phyloP scores from a whole-genome alignment of 2,888 invertebrate species.

The Griposia aprilina region DNA sequence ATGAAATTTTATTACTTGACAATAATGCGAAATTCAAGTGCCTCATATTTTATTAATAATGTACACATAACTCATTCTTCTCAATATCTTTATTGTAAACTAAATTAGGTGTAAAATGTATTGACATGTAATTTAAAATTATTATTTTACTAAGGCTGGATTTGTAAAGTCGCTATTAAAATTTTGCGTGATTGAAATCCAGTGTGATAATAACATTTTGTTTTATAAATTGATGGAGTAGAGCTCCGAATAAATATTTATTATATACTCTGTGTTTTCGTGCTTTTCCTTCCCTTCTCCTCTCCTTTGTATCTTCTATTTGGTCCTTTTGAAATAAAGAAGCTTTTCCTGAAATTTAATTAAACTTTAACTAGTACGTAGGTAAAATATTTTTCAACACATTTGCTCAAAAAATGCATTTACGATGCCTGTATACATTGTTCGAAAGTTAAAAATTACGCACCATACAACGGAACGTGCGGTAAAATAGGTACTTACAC shows the following conservation, averaged over 20 bases:
- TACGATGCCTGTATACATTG: no score
- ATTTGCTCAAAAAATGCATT: no score
- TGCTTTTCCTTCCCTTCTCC: background rate
- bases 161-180: slow-evolving; percentile 58
- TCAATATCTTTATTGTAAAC: slow-evolving; percentile 56
- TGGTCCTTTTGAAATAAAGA: background rate
- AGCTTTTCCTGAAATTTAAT: background rate
- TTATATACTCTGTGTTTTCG: slow-evolving; percentile 57
- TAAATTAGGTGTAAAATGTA: slow-evolving; percentile 71
- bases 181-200: slow-evolving; percentile 56
- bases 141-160: slow-evolving; percentile 56
- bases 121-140: slow-evolving; percentile 64
- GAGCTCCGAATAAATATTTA: slow-evolving; percentile 83
- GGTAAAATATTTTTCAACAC: no score
- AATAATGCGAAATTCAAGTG: slow-evolving; percentile 56
- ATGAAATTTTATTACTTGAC: slow-evolving; percentile 34
- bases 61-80: slow-evolving; percentile 13
- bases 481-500: no score
- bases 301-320: background rate
- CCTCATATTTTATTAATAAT: slow-evolving; percentile 33
- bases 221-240: slow-evolving; percentile 75
- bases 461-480: no score
- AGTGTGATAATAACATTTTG: slow-evolving; percentile 62
- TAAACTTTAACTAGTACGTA: background rate
- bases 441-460: no score